Evolutionary conservation across 2,113 vertebrate genomes (phyloP).

Genomic region (Anarhynchus alexandrinus): DNA sequence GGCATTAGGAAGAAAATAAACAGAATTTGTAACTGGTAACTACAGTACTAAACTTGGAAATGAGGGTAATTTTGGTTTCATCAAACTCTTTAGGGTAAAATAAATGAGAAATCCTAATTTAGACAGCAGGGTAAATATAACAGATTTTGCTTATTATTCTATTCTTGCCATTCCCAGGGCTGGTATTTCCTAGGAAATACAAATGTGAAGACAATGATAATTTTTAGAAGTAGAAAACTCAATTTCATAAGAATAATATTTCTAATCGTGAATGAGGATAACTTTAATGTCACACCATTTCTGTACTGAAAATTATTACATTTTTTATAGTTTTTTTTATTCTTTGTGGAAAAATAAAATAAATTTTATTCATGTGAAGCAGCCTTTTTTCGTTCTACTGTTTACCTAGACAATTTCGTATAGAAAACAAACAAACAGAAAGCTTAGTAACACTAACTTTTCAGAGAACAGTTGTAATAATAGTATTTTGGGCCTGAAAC

Average conservation of each 20-base stretch:
- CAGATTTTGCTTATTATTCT: not conserved
- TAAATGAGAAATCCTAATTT: not conserved
- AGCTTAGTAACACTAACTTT: not conserved
- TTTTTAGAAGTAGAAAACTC: not conserved
- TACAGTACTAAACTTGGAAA: not conserved
- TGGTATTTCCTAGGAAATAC: not conserved
- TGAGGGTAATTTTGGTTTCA: not conserved
- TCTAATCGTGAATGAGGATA: not conserved
- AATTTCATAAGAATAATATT: not conserved
- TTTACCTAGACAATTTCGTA: not conserved
- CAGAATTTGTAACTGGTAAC: not conserved
- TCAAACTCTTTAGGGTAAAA: not conserved
- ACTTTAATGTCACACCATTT: not conserved
- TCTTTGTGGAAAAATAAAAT: not conserved
- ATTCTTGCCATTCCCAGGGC: not conserved
- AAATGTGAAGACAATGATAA: not conserved
- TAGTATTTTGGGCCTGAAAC: not conserved
- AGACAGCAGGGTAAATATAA: not conserved
- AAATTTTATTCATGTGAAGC: not conserved
- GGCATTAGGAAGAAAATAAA: not conserved
- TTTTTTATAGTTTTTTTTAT: not conserved
- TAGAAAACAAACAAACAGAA: not conserved
- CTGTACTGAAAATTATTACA: not conserved
- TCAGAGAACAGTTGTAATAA: not conserved
- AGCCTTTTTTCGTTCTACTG: not conserved